Base-by-base conservation (phyloP, 2,113 vertebrate species). In the Microcebus lehilahytsara region DNA sequence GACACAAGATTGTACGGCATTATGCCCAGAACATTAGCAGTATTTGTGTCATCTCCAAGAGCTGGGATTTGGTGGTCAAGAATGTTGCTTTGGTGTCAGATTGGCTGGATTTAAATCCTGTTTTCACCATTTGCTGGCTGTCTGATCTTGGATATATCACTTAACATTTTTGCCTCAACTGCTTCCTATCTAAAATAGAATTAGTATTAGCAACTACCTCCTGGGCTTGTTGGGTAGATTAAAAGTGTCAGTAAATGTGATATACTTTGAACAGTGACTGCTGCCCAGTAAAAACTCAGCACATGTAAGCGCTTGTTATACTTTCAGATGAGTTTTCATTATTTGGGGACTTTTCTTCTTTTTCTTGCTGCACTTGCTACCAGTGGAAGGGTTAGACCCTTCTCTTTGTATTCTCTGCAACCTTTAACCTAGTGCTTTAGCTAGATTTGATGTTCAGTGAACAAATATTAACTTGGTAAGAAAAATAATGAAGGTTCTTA, bases 401-500 rank as follows among this genome's bases (percentile, higher is more conserved):
- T 80, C 7, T 60, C 34, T 90, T 67, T 92, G 34, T 91, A 7
- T 81, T 90, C 64, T 46, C 12, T 72, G 30, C 34, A 71, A 32
- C 1, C 8, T 88, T 95, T 85, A 67, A 56, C 51, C 19, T 90
- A 51, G 3, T 75, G n/a, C 78, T 84, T 90, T 87, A 60, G 79
- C 34, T 91, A 53, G 23, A 20, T 5, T 58, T 75, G 67, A 56
- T 96, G 20, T 66, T 96, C 75, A 42, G 67, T 75, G 74, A 89
- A 71, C 25, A 91, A n/a, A 62, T 91, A 34, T 56, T 91, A 51
- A 78, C 46, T 37, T 93, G 69, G 81, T 64, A 92, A 84, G 78
- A 90, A 94, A 97, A 86, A 34, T 75, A 84, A 85, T 83, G 83
- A 78, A 81, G 25, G 46, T 72, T 95, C 64, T 96, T 86, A 91